Conservation (phyloP, 2,113 vertebrate species). For the Myiagra hebetior region DNA sequence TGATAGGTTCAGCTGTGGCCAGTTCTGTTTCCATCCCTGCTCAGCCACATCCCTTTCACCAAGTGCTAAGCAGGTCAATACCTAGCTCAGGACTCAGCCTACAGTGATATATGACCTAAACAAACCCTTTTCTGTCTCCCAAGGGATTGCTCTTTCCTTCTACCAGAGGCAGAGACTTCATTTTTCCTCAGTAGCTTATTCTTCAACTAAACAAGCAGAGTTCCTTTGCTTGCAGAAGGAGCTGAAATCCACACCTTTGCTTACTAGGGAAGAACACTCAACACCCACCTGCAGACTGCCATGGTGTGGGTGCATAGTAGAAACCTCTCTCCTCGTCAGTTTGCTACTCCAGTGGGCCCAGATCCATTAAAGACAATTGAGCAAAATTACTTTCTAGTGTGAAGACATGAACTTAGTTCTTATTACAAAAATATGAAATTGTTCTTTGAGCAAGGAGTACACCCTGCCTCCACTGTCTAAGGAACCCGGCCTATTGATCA, state of each 20-base stretch:
- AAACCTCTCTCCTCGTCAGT: background rate
- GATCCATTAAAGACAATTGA: background rate
- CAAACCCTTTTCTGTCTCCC: background rate
- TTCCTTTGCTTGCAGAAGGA: background rate
- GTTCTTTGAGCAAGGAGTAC: background rate
- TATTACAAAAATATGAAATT: background rate
- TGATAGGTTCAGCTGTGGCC: background rate
- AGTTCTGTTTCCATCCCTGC: background rate
- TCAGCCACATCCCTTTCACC: background rate
- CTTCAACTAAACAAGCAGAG: background rate
- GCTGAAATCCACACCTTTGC: background rate
- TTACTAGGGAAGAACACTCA: background rate
- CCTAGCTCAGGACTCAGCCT: background rate
- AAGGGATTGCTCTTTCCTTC: background rate
- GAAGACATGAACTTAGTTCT: background rate
- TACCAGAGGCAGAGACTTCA: background rate
- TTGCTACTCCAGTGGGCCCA: background rate
- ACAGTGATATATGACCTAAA: background rate
- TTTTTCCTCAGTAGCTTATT: background rate
- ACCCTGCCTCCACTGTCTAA: background rate
- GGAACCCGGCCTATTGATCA: background rate
- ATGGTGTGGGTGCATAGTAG: background rate
- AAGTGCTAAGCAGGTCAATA: background rate
- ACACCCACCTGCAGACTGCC: background rate
- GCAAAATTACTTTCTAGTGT: background rate